phyloP scores from a whole-genome alignment of 37 sponge, comb jelly and placozoan species.

The Cliona cf. orientalis region DNA sequence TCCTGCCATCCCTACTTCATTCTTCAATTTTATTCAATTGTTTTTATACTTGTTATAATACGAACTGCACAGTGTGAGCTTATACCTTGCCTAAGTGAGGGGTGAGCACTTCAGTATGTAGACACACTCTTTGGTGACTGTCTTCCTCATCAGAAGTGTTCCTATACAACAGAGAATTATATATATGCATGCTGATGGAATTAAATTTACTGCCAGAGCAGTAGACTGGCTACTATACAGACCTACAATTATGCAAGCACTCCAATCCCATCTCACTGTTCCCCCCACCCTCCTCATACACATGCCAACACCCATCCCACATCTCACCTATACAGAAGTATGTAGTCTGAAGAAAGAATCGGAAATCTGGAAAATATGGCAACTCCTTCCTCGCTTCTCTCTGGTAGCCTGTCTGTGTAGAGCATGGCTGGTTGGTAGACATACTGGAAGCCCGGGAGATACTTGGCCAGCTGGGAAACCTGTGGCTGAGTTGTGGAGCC shows the following conservation, averaged over 20 bases:
- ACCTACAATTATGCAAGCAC: too few relatives aligned
- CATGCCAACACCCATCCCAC: not conserved
- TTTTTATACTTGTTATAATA: too few relatives aligned
- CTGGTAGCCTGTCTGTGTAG: constrained; percentile 7
- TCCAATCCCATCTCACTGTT: too few relatives aligned
- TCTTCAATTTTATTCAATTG: too few relatives aligned
- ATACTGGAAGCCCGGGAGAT: constrained; percentile 69
- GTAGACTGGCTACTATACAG: too few relatives aligned
- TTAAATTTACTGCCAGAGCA: too few relatives aligned
- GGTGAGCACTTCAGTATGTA: constrained; percentile 70
- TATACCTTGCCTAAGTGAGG: constrained; percentile 27
- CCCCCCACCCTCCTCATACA: too few relatives aligned
- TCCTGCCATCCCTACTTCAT: too few relatives aligned
- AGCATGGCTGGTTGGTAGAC: constrained; percentile 89
- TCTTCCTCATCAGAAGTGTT: constrained; percentile 61
- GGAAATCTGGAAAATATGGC: constrained; percentile 78
- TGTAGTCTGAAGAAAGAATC: constrained; percentile 64
- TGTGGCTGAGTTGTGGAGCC: constrained; percentile 13
- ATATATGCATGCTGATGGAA: too few relatives aligned
- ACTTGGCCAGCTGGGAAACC: constrained; percentile 22
- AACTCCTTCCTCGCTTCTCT: constrained; percentile 76
- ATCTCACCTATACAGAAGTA: constrained; percentile 62
- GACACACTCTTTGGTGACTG: constrained; percentile 79
- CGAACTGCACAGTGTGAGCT: not conserved
- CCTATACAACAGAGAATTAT: constrained; percentile 11